phyloP scores from a whole-genome alignment of 2,113 vertebrate species.

The Cynopterus brachyotis region DNA sequence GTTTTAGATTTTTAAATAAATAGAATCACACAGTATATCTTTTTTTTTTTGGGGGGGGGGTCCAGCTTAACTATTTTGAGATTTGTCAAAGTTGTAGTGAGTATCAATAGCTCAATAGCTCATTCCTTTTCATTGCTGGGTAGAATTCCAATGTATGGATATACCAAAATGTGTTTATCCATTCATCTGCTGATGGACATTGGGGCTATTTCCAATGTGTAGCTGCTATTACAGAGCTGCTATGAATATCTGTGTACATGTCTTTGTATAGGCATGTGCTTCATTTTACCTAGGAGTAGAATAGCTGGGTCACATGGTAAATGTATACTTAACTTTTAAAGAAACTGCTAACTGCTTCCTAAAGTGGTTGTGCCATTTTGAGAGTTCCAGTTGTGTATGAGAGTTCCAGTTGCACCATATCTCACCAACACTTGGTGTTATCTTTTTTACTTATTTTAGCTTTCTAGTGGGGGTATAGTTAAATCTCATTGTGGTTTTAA shows the following conservation, averaged over 20 bases:
- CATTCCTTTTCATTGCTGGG: background rate
- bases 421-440: background rate
- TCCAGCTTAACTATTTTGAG: background rate
- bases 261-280: background rate
- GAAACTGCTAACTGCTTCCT: background rate
- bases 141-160: background rate
- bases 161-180: background rate
- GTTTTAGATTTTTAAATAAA: background rate
- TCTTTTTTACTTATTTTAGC: background rate
- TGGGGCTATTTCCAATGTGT: background rate
- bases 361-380: background rate
- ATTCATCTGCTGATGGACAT: background rate
- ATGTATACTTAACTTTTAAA: background rate
- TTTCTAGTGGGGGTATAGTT: background rate
- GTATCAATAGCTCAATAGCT: background rate
- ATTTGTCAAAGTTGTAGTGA: background rate
- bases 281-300: background rate
- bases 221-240: background rate
- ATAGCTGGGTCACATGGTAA: background rate
- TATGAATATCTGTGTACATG: background rate
- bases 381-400: background rate
- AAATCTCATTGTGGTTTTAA: background rate
- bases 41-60: no score
- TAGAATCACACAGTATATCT: background rate
- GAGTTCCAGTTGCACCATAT: background rate